A percentile compares a stretch with the other conserved stretches of the same genome.
These are phyloP conservation scores for Enoplosus armatus DNA, from an alignment of 2,797 vertebrate species.

Conservation along the genomic window DNA sequence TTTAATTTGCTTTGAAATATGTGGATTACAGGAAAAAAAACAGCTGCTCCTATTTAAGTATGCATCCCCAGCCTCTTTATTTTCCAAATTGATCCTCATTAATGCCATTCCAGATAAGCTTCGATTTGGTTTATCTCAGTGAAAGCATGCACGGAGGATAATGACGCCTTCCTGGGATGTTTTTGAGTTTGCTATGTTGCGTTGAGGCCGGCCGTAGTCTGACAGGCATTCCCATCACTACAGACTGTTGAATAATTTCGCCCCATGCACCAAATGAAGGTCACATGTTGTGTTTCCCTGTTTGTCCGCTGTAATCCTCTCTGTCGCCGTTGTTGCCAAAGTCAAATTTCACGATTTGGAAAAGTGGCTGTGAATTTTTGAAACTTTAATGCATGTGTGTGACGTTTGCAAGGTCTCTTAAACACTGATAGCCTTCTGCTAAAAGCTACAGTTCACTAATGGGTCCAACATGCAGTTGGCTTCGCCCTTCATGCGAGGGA, in stretches of 20 bases:
- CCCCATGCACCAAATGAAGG: slow-evolving; percentile 25
- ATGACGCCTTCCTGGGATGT: slow-evolving; percentile 56
- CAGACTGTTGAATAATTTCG: slow-evolving; percentile 13
- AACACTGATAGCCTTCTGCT: slow-evolving; percentile 1
- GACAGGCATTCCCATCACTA: slow-evolving; percentile 7
- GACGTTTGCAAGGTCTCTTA: neutral
- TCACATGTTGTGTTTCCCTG: slow-evolving; percentile 17
- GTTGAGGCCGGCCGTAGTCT: slow-evolving; percentile 2
- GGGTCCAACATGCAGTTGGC: neutral
- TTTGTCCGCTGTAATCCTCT: slow-evolving; percentile 4
- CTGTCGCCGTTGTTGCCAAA: neutral
- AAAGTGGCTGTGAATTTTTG: neutral
- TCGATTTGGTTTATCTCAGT: slow-evolving; percentile 68
- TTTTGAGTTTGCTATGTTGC: slow-evolving; percentile 33
- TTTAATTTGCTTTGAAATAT: slow-evolving; percentile 71
- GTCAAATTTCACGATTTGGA: slow-evolving; percentile 12
- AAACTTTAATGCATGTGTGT: neutral
- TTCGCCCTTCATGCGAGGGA: slow-evolving; percentile 11
- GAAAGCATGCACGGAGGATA: slow-evolving; percentile 66
- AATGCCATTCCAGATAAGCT: slow-evolving; percentile 74
- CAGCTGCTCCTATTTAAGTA: slow-evolving; percentile 70
- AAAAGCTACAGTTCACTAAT: neutral
- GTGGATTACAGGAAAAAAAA: slow-evolving; percentile 61
- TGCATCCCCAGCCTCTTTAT: slow-evolving; percentile 67
- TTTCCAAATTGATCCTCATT: slow-evolving; percentile 77